These are phyloP conservation scores for Andrena fulva DNA, from an alignment of 2,888 invertebrate species.

Conservation along the genomic window DNA sequence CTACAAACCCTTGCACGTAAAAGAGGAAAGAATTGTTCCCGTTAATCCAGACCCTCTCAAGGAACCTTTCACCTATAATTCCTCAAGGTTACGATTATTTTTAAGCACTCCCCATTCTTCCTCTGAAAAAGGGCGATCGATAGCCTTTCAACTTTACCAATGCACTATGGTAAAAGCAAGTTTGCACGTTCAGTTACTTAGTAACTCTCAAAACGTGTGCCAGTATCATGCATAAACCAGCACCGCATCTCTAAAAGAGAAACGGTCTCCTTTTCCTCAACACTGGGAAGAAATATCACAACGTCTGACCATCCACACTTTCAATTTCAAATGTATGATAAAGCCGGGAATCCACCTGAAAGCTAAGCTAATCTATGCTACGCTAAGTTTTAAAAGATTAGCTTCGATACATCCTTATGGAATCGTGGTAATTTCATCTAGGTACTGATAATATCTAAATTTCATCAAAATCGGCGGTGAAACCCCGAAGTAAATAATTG, in stretches of 20 bases:
- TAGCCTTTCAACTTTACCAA: slow-evolving; percentile 19
- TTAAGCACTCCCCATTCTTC: background rate
- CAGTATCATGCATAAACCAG: background rate
- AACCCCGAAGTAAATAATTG: no score
- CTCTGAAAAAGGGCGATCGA: slow-evolving; percentile 2
- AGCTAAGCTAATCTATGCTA: no score
- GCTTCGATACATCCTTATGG: no score
- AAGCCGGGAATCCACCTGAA: no score
- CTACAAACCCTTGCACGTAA: slow-evolving; percentile 18
- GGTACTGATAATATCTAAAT: no score
- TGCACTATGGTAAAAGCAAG: slow-evolving; percentile 4
- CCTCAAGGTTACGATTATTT: slow-evolving; percentile 9
- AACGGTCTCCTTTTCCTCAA: background rate
- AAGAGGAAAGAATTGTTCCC: background rate
- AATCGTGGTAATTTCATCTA: no score
- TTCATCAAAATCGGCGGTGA: no score
- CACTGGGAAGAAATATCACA: background rate
- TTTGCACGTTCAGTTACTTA: slow-evolving; percentile 14
- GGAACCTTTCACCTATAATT: background rate
- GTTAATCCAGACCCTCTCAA: background rate
- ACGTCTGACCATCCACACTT: no score
- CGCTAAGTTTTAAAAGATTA: no score
- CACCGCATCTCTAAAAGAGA: background rate
- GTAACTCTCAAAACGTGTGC: background rate
- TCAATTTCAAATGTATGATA: no score